Conservation (phyloP, 2,113 vertebrate species). For the Nycticorax nycticorax region DNA sequence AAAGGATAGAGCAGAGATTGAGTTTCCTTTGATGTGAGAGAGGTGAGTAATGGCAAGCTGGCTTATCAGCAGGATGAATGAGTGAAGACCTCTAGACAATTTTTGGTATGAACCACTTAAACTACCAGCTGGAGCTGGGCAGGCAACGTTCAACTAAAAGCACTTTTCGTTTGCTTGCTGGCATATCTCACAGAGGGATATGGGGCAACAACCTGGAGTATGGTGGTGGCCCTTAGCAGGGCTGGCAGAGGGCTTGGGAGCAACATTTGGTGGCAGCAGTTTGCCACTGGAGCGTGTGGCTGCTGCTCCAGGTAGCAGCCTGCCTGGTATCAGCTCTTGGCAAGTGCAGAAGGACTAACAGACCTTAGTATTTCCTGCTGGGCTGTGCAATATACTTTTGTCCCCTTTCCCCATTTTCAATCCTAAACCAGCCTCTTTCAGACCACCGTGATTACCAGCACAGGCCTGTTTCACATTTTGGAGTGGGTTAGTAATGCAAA, state of each 20-base stretch:
- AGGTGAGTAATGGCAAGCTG: background rate
- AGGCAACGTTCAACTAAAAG: background rate
- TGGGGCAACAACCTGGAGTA: background rate
- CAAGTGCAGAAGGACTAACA: background rate
- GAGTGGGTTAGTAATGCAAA: background rate
- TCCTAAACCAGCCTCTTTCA: background rate
- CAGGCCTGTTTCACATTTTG: background rate
- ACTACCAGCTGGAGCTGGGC: background rate
- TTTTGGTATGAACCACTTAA: background rate
- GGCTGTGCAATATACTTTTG: background rate
- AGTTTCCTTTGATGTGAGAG: background rate
- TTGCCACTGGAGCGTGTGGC: background rate
- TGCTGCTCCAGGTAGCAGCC: background rate
- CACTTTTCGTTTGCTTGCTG: background rate
- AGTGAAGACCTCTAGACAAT: background rate
- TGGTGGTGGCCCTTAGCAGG: background rate
- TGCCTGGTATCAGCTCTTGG: background rate
- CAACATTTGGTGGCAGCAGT: background rate
- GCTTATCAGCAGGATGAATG: background rate
- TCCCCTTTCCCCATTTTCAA: background rate
- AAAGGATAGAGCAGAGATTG: background rate
- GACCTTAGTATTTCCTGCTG: background rate
- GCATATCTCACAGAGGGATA: background rate
- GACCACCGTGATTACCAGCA: accelerated
- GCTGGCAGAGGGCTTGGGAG: background rate